These are phyloP conservation scores for Dicaeum eximium DNA, from an alignment of 2,113 vertebrate species.

Conservation along the genomic window DNA sequence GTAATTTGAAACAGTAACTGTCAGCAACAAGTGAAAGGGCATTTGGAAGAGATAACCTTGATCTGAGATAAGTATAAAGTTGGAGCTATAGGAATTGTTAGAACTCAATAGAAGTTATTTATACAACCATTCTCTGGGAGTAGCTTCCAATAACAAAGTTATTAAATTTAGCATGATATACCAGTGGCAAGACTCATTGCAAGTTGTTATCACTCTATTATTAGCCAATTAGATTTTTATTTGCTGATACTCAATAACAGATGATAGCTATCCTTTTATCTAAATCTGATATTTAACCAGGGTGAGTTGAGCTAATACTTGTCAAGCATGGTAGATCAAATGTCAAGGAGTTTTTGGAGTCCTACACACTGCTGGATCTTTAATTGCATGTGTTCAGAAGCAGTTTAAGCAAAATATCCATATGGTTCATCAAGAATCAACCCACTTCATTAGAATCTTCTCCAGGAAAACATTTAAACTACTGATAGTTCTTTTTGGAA, in stretches of 20 bases:
- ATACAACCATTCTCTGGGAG: neutral
- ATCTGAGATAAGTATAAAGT: neutral
- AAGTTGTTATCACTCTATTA: slow-evolving; percentile 16
- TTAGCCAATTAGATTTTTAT: neutral
- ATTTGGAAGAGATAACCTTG: neutral
- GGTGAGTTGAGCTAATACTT: neutral
- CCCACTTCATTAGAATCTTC: neutral
- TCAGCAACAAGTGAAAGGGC: neutral
- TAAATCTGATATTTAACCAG: neutral
- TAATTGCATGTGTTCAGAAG: neutral
- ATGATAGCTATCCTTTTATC: neutral
- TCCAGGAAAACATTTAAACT: neutral
- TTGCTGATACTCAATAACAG: neutral
- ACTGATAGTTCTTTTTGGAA: neutral
- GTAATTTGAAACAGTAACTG: neutral
- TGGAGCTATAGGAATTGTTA: neutral
- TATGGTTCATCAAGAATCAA: neutral
- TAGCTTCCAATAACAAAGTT: neutral
- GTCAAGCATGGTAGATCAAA: neutral
- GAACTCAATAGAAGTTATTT: slow-evolving; percentile 34
- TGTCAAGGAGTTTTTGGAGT: neutral
- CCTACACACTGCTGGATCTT: neutral
- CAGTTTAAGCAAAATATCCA: neutral
- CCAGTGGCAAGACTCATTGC: neutral
- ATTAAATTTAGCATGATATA: neutral